Evolutionary conservation across 35 echinoderm and acorn worm species (phyloP).

Genomic region (Stichopus chloronotus): DNA sequence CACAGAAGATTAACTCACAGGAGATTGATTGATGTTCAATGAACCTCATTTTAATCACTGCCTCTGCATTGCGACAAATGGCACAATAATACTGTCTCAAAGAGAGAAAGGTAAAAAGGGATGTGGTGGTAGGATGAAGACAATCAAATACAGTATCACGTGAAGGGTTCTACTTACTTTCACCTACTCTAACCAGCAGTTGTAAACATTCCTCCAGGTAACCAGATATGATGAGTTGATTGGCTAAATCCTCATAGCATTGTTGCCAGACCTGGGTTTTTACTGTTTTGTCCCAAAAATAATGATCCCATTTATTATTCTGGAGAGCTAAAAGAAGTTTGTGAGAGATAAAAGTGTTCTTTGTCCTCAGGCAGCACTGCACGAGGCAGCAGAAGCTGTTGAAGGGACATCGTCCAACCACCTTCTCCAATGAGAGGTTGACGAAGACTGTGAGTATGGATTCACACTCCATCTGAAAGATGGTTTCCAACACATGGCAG

Average conservation of each 20-base stretch:
- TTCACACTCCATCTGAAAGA: neutral
- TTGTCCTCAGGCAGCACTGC: neutral
- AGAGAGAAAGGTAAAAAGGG: no score
- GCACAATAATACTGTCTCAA: no score
- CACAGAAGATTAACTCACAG: no score
- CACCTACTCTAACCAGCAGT: neutral
- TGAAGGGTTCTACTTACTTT: neutral
- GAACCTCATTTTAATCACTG: no score
- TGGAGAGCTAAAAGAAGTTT: neutral
- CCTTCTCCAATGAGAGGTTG: neutral
- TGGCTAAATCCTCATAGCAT: neutral
- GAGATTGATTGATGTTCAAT: no score
- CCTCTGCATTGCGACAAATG: no score
- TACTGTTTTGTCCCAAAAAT: neutral
- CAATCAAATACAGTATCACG: no score
- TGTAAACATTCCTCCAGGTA: conserved; percentile 17
- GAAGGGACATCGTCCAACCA: neutral
- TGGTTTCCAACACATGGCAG: neutral
- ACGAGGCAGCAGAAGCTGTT: neutral
- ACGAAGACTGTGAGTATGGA: neutral
- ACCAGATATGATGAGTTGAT: neutral
- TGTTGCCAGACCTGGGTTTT: neutral
- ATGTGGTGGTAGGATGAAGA: no score
- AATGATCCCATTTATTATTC: neutral
- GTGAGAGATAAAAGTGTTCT: neutral